Evolutionary conservation across 2,797 vertebrate genomes (phyloP), one percentile per base, ranked within the genome.

Genomic region (Pangasius sanitwongsei): DNA sequence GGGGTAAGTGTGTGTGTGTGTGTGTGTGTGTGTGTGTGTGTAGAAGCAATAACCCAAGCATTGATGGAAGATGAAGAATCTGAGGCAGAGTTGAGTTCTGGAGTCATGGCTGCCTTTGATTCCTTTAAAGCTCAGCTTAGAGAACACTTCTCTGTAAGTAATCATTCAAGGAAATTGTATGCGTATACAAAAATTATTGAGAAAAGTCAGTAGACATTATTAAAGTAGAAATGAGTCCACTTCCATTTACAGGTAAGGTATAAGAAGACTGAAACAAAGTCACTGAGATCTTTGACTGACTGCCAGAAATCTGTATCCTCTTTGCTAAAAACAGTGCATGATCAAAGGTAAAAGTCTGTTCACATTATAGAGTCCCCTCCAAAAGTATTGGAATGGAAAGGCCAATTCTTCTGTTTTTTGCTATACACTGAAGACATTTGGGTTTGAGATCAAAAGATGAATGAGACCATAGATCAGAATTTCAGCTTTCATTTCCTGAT

Each of bases 311-410:
- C 95, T 0, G 80, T 97, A 44, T 94, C 94, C 0, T 28, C 91
- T 1, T 92, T 99, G 86, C 91, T 98, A 87, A 93, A 89, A 82
- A 95, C 95, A 83, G 97, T 98, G 91, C 95, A 96, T 0, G 72
- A 95, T 6, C 94, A 95, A 91, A 97, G 97, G 97, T 98, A 93
- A 82, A 63, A 25, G 34, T 2, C 28, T 2, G 15, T 88, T 84
- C 1, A 2, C 37, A 69, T 28, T 16, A 41, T 28, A 59, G 0
- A n/a, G 37, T 44, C 37, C 6, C 25, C 6, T 82, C 18, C 34
- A 61, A 15, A 57, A 23, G 31, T 81, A 81, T 59, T 37, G 31
- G 9, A 81, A 59, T 12, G 31, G 6, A 4, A 37, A 23, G 2
- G 25, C 50, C n/a, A 9, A 9, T 31, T 31, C 1, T 50, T 50